A percentile compares a stretch with the other conserved stretches of the same genome.
Evolutionary conservation across 1,140 invertebrate genomes (phyloP).

Genomic region (Zaprionus camerounensis): DNA sequence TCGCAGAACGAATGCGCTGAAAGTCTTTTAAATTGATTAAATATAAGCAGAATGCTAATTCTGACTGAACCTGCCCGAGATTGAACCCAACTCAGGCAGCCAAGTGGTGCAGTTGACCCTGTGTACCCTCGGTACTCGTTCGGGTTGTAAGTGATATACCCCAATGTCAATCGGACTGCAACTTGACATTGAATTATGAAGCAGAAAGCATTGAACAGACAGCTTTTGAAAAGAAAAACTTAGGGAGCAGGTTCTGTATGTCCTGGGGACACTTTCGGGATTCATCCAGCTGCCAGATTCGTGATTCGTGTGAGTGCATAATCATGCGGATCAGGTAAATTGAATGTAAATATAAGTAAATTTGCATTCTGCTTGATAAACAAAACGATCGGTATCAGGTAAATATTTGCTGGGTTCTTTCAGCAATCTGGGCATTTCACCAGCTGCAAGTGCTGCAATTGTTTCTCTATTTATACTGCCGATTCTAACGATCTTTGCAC

Average conservation of each 20-base stretch:
- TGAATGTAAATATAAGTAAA: neutral
- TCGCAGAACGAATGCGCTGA: neutral
- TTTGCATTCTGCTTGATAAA: neutral
- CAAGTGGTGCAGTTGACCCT: neutral
- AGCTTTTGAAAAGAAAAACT: neutral
- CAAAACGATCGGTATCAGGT: neutral
- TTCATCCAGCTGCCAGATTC: neutral
- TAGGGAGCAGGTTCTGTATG: neutral
- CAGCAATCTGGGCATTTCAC: no score
- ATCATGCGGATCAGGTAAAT: neutral
- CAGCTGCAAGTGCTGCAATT: neutral
- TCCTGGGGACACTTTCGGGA: neutral
- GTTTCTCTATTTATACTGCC: conserved; percentile 4
- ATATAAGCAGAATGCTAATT: neutral
- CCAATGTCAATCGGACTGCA: neutral
- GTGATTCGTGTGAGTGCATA: neutral
- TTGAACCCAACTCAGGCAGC: neutral
- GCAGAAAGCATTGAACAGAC: neutral
- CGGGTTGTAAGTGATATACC: conserved; percentile 7
- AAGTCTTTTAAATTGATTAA: conserved; percentile 37
- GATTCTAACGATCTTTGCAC: conserved; percentile 20
- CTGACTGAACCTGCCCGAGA: neutral
- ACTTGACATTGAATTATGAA: neutral
- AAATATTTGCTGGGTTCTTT: neutral
- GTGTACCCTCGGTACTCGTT: neutral